phyloP scores from a whole-genome alignment of 2,113 vertebrate species.

The Dromiciops gliroides region DNA sequence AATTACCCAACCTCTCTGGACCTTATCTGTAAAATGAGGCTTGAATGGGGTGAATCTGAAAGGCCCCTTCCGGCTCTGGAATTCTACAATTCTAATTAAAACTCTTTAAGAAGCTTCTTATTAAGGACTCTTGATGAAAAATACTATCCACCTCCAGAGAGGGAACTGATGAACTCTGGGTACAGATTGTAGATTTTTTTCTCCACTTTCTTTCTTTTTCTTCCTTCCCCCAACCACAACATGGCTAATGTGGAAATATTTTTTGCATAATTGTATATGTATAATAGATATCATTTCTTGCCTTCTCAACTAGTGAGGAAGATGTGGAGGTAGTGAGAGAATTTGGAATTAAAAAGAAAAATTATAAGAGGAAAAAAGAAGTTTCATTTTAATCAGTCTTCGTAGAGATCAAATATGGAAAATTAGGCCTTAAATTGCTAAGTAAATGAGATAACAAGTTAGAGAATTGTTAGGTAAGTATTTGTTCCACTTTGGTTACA shows the following conservation, averaged over 20 bases:
- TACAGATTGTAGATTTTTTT: slow-evolving; percentile 37
- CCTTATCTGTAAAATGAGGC: slow-evolving; percentile 13
- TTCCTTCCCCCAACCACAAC: not conserved
- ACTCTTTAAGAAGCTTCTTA: not conserved
- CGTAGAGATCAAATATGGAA: not conserved
- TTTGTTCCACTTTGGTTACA: not conserved
- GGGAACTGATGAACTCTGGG: not conserved
- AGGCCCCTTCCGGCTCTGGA: not conserved
- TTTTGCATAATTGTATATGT: not conserved
- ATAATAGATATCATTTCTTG: not conserved
- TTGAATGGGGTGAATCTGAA: not conserved
- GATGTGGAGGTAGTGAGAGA: accelerated
- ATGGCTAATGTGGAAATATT: not conserved
- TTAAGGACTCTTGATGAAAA: not conserved
- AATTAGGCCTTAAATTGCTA: slow-evolving; percentile 4
- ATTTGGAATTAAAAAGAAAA: not conserved
- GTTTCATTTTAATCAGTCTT: not conserved
- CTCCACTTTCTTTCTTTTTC: not conserved
- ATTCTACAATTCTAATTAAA: not conserved
- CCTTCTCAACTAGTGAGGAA: not conserved
- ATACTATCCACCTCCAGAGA: not conserved
- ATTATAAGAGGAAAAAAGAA: not conserved
- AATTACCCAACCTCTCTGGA: not conserved
- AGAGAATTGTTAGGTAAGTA: not conserved
- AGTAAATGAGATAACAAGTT: not conserved